Percentiles rank a stretch among this genome's conserved stretches.
phyloP scores from a whole-genome alignment of 2,113 vertebrate genomes.

The Cygnus buccinator region DNA sequence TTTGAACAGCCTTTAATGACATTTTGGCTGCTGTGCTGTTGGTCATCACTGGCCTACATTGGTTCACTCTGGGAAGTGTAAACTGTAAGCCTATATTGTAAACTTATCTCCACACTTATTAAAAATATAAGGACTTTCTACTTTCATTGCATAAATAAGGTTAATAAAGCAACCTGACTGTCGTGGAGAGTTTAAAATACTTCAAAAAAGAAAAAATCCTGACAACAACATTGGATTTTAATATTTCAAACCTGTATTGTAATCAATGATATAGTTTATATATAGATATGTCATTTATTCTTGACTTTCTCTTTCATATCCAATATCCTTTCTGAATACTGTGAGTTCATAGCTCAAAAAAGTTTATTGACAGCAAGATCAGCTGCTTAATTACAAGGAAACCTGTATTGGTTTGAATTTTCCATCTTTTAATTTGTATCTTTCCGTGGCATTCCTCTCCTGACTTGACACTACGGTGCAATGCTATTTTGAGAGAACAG shows the following conservation, averaged over 20 bases:
- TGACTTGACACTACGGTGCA: not conserved
- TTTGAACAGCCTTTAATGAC: not conserved
- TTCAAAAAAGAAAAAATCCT: not conserved
- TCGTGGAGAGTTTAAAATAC: not conserved
- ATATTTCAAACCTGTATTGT: not conserved
- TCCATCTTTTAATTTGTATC: not conserved
- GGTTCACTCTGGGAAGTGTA: not conserved
- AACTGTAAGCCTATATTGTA: accelerated
- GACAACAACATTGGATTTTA: not conserved
- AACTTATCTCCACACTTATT: not conserved
- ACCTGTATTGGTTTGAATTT: not conserved
- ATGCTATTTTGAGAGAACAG: not conserved
- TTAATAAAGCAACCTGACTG: not conserved
- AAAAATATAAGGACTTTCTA: not conserved
- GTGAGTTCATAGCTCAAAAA: not conserved
- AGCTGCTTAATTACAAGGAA: constrained; percentile 19
- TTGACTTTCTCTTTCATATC: not conserved
- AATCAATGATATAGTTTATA: not conserved
- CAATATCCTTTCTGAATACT: not conserved
- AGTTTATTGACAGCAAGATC: not conserved
- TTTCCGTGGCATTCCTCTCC: not conserved
- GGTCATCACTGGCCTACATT: not conserved
- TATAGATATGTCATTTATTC: not conserved
- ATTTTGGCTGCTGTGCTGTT: not conserved
- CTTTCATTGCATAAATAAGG: not conserved